A percentile compares a stretch with the other conserved stretches of the same genome.
Evolutionary conservation across 2,113 vertebrate species (phyloP).

Genomic region (Rhea pennata): DNA sequence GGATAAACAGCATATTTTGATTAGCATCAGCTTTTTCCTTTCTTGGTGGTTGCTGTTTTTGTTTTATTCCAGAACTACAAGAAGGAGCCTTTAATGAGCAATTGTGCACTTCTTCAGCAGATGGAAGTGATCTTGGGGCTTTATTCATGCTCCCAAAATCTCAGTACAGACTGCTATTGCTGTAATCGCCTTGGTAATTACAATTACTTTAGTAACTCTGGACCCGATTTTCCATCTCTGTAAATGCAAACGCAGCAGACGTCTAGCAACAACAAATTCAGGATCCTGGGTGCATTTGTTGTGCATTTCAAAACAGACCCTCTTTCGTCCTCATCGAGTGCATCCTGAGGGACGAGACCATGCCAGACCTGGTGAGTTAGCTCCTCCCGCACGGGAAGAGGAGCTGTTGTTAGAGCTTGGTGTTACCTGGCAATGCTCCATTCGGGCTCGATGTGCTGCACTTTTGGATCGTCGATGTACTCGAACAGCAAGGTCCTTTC

Average conservation of each 20-base stretch:
- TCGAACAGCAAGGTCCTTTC: conserved; percentile 88
- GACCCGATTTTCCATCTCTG: neutral
- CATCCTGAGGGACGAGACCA: neutral
- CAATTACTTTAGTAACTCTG: neutral
- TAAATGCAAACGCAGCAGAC: accelerated
- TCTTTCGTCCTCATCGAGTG: neutral
- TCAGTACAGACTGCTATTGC: neutral
- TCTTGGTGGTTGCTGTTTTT: neutral
- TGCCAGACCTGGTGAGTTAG: neutral
- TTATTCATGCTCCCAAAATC: neutral
- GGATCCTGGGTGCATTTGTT: neutral
- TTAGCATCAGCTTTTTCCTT: neutral
- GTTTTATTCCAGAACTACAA: neutral
- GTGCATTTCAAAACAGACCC: neutral
- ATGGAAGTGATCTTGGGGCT: neutral
- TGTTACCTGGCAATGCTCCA: conserved; percentile 97
- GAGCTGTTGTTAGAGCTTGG: neutral
- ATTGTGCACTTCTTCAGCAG: conserved; percentile 23
- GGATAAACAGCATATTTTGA: neutral
- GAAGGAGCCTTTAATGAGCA: conserved; percentile 18
- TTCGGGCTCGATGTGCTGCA: conserved; percentile 92
- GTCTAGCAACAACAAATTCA: neutral
- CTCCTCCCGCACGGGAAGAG: neutral
- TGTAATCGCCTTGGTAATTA: neutral
- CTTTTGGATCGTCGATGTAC: conserved; percentile 95